Evolutionary conservation across 2,113 vertebrate genomes (phyloP).

Genomic region (Dromas ardeola): DNA sequence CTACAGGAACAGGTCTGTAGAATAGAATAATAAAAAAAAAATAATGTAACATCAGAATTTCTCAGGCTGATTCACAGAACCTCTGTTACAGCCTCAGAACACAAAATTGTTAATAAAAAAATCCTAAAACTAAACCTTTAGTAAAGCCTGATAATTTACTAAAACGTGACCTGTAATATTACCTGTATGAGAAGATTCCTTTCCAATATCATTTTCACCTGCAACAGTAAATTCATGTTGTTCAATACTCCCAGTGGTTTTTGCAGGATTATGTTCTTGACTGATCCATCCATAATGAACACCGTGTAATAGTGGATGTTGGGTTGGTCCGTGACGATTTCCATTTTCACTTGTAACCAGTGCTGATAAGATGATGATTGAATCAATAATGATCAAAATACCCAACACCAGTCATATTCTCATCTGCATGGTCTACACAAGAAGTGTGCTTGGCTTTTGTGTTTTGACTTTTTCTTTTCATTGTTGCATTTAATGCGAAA

Average conservation of each 20-base stretch:
- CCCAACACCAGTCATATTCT: not conserved
- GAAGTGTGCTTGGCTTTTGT: not conserved
- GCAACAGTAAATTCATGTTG: not conserved
- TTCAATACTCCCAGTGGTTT: not conserved
- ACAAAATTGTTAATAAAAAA: not conserved
- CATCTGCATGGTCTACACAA: not conserved
- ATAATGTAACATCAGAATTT: not conserved
- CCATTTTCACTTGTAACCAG: slow-evolving; percentile 32
- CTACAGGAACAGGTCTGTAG: not conserved
- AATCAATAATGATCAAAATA: slow-evolving; percentile 49
- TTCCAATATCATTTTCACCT: not conserved
- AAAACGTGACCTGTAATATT: not conserved
- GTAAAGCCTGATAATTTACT: not conserved
- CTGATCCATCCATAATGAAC: not conserved
- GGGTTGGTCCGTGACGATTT: slow-evolving; percentile 10
- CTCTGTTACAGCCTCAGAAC: not conserved
- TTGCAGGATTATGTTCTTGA: not conserved
- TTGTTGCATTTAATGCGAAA: not conserved
- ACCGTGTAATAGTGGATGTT: not conserved
- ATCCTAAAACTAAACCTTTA: not conserved
- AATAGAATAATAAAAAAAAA: not conserved
- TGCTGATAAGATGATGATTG: slow-evolving; percentile 32
- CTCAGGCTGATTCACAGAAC: not conserved
- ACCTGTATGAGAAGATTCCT: slow-evolving; percentile 45
- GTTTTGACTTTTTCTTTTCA: not conserved